Evolutionary conservation across 2,888 invertebrate species (phyloP), one percentile per base, ranked within the genome.

Genomic region (Trypoxylon attenuatum): DNA sequence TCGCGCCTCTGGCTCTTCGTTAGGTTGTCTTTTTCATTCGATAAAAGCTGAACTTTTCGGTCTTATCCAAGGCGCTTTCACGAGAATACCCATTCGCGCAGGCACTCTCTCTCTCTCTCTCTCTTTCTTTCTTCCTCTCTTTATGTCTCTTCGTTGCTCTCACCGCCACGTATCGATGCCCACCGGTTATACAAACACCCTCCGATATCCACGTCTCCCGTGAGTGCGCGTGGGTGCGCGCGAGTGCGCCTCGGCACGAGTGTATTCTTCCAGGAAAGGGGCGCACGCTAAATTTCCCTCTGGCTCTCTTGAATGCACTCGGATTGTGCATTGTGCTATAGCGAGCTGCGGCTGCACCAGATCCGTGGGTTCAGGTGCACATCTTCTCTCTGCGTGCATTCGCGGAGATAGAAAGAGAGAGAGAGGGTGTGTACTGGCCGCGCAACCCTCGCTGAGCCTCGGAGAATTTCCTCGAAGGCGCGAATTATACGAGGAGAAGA

Each of bases 401-500:
- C n/a, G n/a, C n/a, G n/a, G n/a, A n/a, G n/a, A n/a, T n/a, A n/a
- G n/a, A 16, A 22, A 16, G 22, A 21, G 27, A 27, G 18, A 10
- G 42, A 18, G 8, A 3, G 25, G 46, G 47, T 2, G 16, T 13
- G 41, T 10, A n/a, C n/a, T n/a, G 51, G 8, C 25, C 8, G 22
- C 5, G 38, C 45, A n/a, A n/a, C n/a, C n/a, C n/a, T n/a, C n/a
- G n/a, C n/a, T n/a, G n/a, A n/a, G n/a, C n/a, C n/a, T n/a, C n/a
- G 27, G 23, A 45, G 43, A 49, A 54, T 50, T 61, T 38, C 60
- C 41, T 49, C 45, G 43, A 54, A 50, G 46, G 27, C 25, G 43
- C 43, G 50, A 64, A 64, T 60, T 60, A 60, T n/a, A n/a, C 60
- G 60, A 60, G 49, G 33, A 50, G 45, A 27, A 39, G 39, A 43